A percentile compares a stretch with the other conserved stretches of the same genome.
Evolutionary conservation across 2,113 vertebrate genomes (phyloP).

Genomic region (Etia nguti): DNA sequence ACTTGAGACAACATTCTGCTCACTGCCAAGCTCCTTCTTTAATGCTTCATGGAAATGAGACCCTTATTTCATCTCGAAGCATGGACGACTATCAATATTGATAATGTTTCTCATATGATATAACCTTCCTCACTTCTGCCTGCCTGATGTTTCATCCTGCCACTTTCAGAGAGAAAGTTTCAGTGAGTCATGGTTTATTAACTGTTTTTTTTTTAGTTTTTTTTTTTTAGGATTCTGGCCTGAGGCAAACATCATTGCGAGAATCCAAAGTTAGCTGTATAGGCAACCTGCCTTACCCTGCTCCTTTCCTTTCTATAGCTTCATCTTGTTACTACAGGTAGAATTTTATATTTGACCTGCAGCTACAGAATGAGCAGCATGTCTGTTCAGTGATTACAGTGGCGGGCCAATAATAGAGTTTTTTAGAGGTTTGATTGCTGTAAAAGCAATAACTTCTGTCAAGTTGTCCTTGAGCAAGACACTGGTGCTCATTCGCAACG

Average conservation of each 20-base stretch:
- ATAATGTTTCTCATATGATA: conserved; percentile 25
- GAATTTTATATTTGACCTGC: conserved; percentile 5
- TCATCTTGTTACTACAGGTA: not conserved
- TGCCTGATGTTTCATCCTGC: not conserved
- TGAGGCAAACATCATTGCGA: conserved; percentile 17
- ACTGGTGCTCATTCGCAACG: not conserved
- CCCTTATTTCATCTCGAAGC: not conserved
- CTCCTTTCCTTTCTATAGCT: not conserved
- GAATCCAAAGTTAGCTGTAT: conserved; percentile 32
- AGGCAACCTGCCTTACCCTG: not conserved
- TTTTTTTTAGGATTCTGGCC: conserved; percentile 7
- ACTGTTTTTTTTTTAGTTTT: not conserved
- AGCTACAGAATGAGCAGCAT: not conserved
- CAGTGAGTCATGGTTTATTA: conserved; percentile 45
- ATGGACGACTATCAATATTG: conserved; percentile 30
- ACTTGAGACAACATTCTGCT: not conserved
- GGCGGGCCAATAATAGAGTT: not conserved
- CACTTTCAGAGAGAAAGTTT: conserved; percentile 24
- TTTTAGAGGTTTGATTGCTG: not conserved
- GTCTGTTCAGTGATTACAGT: not conserved
- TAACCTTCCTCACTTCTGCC: conserved; percentile 15
- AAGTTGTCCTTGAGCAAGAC: conserved; percentile 6
- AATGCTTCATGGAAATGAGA: conserved; percentile 8
- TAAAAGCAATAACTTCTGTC: not conserved
- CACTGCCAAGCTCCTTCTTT: not conserved